phyloP scores from a whole-genome alignment of 2,888 invertebrate genomes.

The Notodonta ziczac region DNA sequence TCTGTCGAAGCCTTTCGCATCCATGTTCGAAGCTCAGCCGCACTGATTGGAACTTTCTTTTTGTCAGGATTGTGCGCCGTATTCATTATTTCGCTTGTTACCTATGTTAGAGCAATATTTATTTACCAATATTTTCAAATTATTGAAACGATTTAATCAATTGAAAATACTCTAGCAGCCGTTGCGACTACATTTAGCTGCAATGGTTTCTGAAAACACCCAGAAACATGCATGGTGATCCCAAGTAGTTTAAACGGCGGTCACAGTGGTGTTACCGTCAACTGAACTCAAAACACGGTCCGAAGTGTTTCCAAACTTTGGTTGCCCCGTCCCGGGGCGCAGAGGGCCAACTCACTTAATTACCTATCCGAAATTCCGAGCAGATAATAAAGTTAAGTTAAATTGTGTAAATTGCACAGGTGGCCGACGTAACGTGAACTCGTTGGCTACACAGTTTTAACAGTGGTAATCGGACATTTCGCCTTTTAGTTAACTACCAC shows the following conservation, averaged over 20 bases:
- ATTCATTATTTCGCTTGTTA: slow-evolving; percentile 2
- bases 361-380: slow-evolving; percentile 60
- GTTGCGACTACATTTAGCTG: background rate
- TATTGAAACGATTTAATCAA: too few species aligned
- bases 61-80: slow-evolving; percentile 18
- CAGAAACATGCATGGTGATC: background rate
- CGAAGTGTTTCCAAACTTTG: slow-evolving; percentile 50
- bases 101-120: background rate
- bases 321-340: slow-evolving; percentile 45
- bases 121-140: background rate
- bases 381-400: slow-evolving; percentile 72
- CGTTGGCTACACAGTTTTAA: slow-evolving; percentile 45
- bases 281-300: slow-evolving; percentile 35
- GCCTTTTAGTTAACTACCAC: slow-evolving; percentile 45
- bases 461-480: slow-evolving; percentile 50
- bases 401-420: slow-evolving; percentile 70
- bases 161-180: too few species aligned
- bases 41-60: slow-evolving; percentile 60
- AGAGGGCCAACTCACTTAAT: slow-evolving; percentile 58
- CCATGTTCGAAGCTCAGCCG: slow-evolving; percentile 41
- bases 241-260: slow-evolving; percentile 30
- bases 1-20: slow-evolving; percentile 51
- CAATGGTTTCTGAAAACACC: background rate
- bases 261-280: slow-evolving; percentile 31
- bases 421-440: slow-evolving; percentile 55